Evolutionary conservation across 2,113 vertebrate species (phyloP).

Genomic region (Protomyctophum bolini): DNA sequence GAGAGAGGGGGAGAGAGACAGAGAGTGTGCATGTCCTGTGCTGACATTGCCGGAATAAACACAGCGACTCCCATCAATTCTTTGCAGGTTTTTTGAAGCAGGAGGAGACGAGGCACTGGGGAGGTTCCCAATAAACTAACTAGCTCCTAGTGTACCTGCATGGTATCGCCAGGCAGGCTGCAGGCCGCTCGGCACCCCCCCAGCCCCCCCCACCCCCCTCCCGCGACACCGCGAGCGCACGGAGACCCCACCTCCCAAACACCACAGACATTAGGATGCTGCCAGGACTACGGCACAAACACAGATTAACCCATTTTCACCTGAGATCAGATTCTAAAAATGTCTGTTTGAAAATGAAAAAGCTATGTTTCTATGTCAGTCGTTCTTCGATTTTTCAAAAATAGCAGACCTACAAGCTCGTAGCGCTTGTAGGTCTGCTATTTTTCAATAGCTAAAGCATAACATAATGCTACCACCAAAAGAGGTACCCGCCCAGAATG

Average conservation of each 20-base stretch:
- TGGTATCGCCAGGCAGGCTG: conserved; percentile 6
- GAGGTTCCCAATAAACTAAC: conserved; percentile 57
- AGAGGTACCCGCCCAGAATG: too few species aligned
- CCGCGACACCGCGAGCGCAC: too few species aligned
- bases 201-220: not conserved
- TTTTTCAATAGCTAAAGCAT: too few species aligned
- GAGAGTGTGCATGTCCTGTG: conserved; percentile 25
- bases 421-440: too few species aligned
- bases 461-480: too few species aligned
- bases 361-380: too few species aligned
- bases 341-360: too few species aligned
- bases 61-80: conserved; percentile 72
- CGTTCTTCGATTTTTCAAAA: too few species aligned
- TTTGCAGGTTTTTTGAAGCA: conserved; percentile 54
- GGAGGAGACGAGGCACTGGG: conserved; percentile 39
- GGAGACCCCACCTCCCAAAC: conserved; percentile 51
- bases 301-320: too few species aligned
- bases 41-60: conserved; percentile 71
- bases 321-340: too few species aligned
- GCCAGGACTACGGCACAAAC: conserved; percentile 20
- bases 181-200: conserved; percentile 30
- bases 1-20: conserved; percentile 23
- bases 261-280: conserved; percentile 43
- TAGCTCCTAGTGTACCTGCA: conserved; percentile 33
- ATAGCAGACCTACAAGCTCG: too few species aligned